Evolutionary conservation across 2,113 vertebrate genomes (phyloP), one percentile per base, ranked within the genome.

Genomic region (Carollia perspicillata): DNA sequence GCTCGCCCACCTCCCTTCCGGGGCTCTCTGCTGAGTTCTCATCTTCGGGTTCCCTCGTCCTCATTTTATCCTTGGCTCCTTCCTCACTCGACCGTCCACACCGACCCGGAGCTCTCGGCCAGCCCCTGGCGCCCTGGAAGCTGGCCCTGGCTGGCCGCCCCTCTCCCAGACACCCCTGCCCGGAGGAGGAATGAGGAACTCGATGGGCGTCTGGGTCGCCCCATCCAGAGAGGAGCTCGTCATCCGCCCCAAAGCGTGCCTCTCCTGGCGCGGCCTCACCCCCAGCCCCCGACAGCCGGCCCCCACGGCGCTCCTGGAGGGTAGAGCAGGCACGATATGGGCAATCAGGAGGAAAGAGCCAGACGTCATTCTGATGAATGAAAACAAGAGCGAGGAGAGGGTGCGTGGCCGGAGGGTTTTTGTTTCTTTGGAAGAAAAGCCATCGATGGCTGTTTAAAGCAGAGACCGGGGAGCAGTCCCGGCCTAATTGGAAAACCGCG

Each of bases 401-500:
- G 28, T 1, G 44, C 5, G 0, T 2, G 11, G 28, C 47, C 42
- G 2, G 2, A 63, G 58, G 60, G 16, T 68, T 40, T 42, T 49
- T 33, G 47, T 33, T 22, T 33, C 90, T 13, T 60, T 2, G 9
- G 75, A 35, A 44, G 90, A 20, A 55, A 65, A 80, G 74, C 35
- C 20, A 47, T 13, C 51, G 66, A 35, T 8, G 44, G 16, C 10
- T 44, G 77, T 66, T 84, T 49, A 2, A 35, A 20, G 60, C 5
- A 33, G 35, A n/a, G 37, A 9, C 30, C 7, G 20, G 84, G 78
- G 51, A 42, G 83, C n/a, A 2, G 89, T 40, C 74, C 66, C 35
- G 37, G 81, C 44, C 28, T 75, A 33, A 81, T 3, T 84, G 94
- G 87, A 92, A 96, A 92, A 87, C 90, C 80, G 23, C 84, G 13